phyloP scores from a whole-genome alignment of 2,113 vertebrate species.

The Plectropomus leopardus region DNA sequence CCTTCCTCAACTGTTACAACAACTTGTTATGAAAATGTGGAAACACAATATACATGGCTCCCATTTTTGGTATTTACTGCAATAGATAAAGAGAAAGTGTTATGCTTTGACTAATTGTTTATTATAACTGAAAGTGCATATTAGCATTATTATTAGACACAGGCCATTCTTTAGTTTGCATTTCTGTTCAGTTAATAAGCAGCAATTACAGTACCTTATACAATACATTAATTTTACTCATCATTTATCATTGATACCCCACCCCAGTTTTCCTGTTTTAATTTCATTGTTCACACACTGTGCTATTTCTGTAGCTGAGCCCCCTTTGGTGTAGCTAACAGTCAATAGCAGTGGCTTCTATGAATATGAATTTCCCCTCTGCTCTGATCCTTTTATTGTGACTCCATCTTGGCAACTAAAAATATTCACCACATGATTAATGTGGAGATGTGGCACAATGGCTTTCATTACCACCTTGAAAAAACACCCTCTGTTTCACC shows the following conservation, averaged over 20 bases:
- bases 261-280: background rate
- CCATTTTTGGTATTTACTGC: conserved; percentile 20
- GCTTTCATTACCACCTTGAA: conserved; percentile 14
- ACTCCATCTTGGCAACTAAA: conserved; percentile 44
- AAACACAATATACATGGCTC: conserved; percentile 10
- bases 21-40: conserved; percentile 45
- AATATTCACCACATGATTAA: conserved; percentile 49
- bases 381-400: conserved; percentile 36
- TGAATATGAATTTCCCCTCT: conserved; percentile 37
- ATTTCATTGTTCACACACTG: conserved; percentile 22
- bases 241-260: background rate
- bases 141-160: conserved; percentile 21
- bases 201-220: conserved; percentile 13
- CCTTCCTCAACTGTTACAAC: conserved; percentile 31
- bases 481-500: background rate
- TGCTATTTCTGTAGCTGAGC: conserved; percentile 13
- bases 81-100: conserved; percentile 4
- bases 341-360: conserved; percentile 37
- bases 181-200: conserved; percentile 7
- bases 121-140: background rate
- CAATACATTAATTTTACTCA: background rate
- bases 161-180: background rate
- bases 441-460: background rate
- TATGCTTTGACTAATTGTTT: conserved; percentile 21
- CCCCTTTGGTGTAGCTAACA: background rate